These are phyloP conservation scores for Tragelaphus imberbis DNA, from an alignment of 2,113 vertebrate genomes.

Conservation along the genomic window DNA sequence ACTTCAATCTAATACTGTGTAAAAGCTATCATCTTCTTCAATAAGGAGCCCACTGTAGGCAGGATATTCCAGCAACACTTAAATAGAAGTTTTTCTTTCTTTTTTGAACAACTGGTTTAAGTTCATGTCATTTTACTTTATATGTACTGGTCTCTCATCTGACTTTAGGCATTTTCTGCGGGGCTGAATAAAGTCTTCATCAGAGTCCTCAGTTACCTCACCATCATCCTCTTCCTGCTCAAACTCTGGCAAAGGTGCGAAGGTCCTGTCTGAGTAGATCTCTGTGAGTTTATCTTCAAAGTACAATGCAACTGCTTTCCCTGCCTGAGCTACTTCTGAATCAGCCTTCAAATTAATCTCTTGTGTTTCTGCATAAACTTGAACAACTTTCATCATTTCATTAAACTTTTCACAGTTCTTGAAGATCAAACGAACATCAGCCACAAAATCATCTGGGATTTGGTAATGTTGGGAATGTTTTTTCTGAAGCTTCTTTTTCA, in stretches of 20 bases:
- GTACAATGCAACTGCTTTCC: conserved; percentile 92
- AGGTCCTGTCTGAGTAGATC: conserved; percentile 94
- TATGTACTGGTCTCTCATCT: conserved; percentile 93
- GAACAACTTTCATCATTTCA: conserved; percentile 99
- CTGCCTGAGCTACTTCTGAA: conserved; percentile 97
- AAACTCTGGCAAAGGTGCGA: conserved; percentile 88
- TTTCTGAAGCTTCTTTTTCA: conserved; percentile 94
- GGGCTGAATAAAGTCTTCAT: conserved; percentile 95
- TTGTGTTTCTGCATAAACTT: conserved; percentile 99
- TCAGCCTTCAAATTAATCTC: conserved; percentile 99
- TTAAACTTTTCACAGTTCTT: conserved; percentile 99
- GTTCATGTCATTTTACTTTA: conserved; percentile 89
- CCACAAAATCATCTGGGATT: too few relatives aligned
- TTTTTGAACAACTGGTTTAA: conserved; percentile 75
- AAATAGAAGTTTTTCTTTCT: conserved; percentile 79
- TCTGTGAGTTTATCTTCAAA: conserved; percentile 96
- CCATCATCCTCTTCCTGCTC: conserved; percentile 89
- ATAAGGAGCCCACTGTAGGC: conserved; percentile 79
- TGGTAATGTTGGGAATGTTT: too few relatives aligned
- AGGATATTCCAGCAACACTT: conserved; percentile 84
- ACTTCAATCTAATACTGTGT: conserved; percentile 85
- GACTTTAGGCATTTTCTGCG: conserved; percentile 97
- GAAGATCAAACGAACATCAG: conserved; percentile 95
- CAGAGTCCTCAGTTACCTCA: conserved; percentile 93
- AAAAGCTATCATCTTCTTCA: conserved; percentile 83